Evolutionary conservation across 2,113 vertebrate genomes (phyloP).

Genomic region (Rana temporaria): DNA sequence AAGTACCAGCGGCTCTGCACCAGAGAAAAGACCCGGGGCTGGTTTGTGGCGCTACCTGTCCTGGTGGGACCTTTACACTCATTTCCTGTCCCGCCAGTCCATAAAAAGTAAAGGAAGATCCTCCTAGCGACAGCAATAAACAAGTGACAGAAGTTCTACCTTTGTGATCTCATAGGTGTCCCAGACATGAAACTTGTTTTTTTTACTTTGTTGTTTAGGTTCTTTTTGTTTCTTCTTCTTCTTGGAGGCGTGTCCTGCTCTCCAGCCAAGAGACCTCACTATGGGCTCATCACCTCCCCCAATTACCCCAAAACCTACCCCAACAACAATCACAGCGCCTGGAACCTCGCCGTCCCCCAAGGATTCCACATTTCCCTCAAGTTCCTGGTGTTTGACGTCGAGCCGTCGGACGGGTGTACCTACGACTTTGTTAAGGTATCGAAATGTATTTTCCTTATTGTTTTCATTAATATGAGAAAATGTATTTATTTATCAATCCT

Average conservation of each 20-base stretch:
- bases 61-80: too few relatives aligned
- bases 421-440: constrained; percentile 89
- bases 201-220: constrained; percentile 6
- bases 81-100: too few relatives aligned
- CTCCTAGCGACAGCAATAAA: too few relatives aligned
- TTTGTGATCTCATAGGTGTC: too few relatives aligned
- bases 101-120: too few relatives aligned
- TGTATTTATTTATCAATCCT: too few relatives aligned
- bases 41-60: too few relatives aligned
- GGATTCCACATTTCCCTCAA: constrained; percentile 84
- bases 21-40: too few relatives aligned
- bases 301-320: constrained; percentile 84
- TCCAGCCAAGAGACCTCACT: constrained; percentile 57
- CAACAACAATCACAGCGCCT: constrained; percentile 71
- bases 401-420: constrained; percentile 81
- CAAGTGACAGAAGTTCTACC: too few relatives aligned
- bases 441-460: too few relatives aligned
- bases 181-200: background rate
- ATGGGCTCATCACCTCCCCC: constrained; percentile 83
- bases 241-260: background rate
- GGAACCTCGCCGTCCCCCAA: constrained; percentile 78
- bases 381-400: constrained; percentile 87
- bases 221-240: constrained; percentile 3
- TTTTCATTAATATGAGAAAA: too few relatives aligned
- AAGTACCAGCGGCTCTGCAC: too few relatives aligned